Evolutionary conservation across 2,113 vertebrate genomes (phyloP).

Genomic region (Cebidichthys violaceus): DNA sequence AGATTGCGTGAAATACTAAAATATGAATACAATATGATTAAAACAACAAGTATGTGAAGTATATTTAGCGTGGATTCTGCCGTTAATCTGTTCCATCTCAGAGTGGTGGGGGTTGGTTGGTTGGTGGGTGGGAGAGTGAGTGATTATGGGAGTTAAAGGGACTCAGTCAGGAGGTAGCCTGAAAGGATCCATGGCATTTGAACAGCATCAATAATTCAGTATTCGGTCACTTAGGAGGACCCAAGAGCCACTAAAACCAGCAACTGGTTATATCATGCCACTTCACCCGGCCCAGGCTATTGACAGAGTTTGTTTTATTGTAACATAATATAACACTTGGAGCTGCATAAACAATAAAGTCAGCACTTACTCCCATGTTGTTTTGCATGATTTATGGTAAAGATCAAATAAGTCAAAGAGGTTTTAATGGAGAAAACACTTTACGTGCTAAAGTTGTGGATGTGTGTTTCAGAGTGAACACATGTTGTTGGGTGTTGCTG

Average conservation of each 20-base stretch:
- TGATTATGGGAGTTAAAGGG: constrained; percentile 58
- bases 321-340: constrained; percentile 50
- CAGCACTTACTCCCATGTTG: constrained; percentile 4
- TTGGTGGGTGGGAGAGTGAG: constrained; percentile 36
- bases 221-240: constrained; percentile 71
- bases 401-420: constrained; percentile 16
- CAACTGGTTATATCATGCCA: constrained; percentile 60
- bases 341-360: constrained; percentile 27
- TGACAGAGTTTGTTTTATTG: constrained; percentile 56
- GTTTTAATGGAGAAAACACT: constrained; percentile 8
- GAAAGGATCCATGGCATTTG: constrained; percentile 69
- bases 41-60: neutral
- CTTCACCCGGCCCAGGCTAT: constrained; percentile 49
- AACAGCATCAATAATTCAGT: constrained; percentile 76
- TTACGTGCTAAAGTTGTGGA: neutral
- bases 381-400: constrained; percentile 6
- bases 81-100: constrained; percentile 11
- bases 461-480: constrained; percentile 8
- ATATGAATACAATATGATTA: constrained; percentile 5
- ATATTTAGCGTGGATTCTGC: constrained; percentile 11
- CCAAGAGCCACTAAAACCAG: constrained; percentile 67
- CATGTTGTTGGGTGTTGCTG: neutral
- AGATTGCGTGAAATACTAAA: neutral
- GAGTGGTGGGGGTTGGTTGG: constrained; percentile 12
- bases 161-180: constrained; percentile 60